These are phyloP conservation scores for Ferrisia virgata DNA, from an alignment of 2,888 invertebrate species.

Conservation along the genomic window DNA sequence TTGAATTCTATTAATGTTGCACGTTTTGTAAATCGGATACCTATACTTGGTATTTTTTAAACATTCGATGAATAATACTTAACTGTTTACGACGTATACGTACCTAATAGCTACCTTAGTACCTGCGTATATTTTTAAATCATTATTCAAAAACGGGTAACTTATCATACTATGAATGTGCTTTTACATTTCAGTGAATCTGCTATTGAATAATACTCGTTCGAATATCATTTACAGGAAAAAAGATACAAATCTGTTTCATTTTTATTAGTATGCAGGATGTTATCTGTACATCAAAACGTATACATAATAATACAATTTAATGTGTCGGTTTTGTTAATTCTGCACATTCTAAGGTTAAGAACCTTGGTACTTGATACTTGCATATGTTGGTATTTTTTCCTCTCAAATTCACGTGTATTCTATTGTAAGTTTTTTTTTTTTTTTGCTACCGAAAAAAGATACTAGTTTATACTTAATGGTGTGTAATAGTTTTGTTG, in stretches of 20 bases:
- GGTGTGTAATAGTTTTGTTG: not conserved
- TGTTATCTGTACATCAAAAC: constrained; percentile 11
- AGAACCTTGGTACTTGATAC: not conserved
- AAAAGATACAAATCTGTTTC: constrained; percentile 26
- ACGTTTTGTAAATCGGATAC: not conserved
- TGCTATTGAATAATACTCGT: not conserved
- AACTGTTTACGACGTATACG: no score
- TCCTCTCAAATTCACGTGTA: not conserved
- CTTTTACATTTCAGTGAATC: constrained; percentile 1
- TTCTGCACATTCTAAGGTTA: constrained; percentile 8
- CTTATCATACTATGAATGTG: not conserved
- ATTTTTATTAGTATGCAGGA: constrained; percentile 27
- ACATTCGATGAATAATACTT: not conserved
- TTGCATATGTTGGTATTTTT: not conserved
- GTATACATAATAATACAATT: no score
- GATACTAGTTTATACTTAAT: not conserved
- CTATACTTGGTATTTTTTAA: no score
- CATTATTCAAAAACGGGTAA: not conserved
- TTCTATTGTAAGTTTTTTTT: not conserved
- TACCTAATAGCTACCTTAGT: no score
- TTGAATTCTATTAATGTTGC: not conserved
- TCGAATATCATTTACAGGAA: constrained; percentile 15
- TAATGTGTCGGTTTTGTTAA: not conserved
- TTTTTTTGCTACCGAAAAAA: not conserved
- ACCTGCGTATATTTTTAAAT: not conserved